phyloP scores from a whole-genome alignment of 2,888 invertebrate species.

The Epinotia bilunana region DNA sequence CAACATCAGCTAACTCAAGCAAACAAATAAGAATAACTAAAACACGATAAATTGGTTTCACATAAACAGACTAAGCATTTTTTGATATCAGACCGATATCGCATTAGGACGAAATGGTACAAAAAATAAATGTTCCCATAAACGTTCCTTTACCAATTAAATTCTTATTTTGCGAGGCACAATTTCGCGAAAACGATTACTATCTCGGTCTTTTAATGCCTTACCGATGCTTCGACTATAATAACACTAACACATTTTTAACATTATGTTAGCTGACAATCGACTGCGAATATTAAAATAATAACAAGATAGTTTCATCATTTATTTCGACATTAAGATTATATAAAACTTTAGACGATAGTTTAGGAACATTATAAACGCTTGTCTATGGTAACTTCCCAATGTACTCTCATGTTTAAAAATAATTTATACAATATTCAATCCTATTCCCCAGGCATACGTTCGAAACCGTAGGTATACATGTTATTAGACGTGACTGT shows the following conservation, averaged over 20 bases:
- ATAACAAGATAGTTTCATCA: not conserved
- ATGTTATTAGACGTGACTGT: too few species aligned
- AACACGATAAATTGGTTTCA: slow-evolving; percentile 52
- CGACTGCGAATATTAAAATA: slow-evolving; percentile 6
- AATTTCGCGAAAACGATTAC: slow-evolving; percentile 37
- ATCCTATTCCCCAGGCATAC: too few species aligned
- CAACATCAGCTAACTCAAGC: not conserved
- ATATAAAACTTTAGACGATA: not conserved
- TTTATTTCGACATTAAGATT: not conserved
- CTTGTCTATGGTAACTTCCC: too few species aligned
- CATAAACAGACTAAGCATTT: slow-evolving; percentile 57
- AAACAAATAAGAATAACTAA: slow-evolving; percentile 47
- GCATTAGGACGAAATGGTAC: slow-evolving; percentile 51
- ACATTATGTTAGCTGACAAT: slow-evolving; percentile 24
- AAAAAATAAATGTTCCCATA: slow-evolving; percentile 48
- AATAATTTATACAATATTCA: too few species aligned
- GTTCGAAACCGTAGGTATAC: too few species aligned
- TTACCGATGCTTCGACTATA: slow-evolving; percentile 29
- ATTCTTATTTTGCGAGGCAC: slow-evolving; percentile 38
- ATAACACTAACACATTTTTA: slow-evolving; percentile 30
- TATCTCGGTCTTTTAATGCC: slow-evolving; percentile 35
- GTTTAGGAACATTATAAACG: too few species aligned
- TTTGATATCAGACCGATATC: slow-evolving; percentile 53
- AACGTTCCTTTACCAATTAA: slow-evolving; percentile 42
- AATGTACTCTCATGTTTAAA: too few species aligned